Evolutionary conservation across 2,797 vertebrate species (phyloP), one percentile per base, ranked within the genome.

Genomic region (Takifugu ocellatus): DNA sequence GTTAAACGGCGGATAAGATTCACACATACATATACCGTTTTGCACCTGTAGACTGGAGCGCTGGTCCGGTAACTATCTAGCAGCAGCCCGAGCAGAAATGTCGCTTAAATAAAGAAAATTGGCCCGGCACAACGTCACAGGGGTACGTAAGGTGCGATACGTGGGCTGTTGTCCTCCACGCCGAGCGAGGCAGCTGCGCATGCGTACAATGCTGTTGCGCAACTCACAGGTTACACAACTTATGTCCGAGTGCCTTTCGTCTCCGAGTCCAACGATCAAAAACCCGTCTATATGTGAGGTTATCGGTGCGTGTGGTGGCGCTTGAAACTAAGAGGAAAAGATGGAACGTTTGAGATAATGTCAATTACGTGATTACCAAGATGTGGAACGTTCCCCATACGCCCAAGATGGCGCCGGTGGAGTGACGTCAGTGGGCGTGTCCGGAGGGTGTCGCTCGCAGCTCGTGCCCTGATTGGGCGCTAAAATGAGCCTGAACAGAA

Each of bases 61-160:
- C 33, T 12, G 61, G 55, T 64, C 27, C 49, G 15, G 2, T 44
- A 16, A 54, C 27, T 66, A 54, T 9, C 16, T 33, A 1, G 10
- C 36, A 2, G 2, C 0, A 5, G 9, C 0, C 1, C 5, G 50
- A 4, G 39, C 26, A 14, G n/a, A 6, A 64, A 77, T 49, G 57
- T 76, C 48, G 25, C 42, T 84, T 84, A 77, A 74, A 51, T 83
- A 81, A 85, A 17, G 10, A 5, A 4, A 11, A 27, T 2, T 11
- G n/a, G 3, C 12, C 12, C 25, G 53, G 5, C 1, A 82, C 6
- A 6, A 51, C 84, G 82, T 87, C 83, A 86, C 72, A 4, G 1
- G 1, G 14, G 46, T 57, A 58, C 24, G 26, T 81, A 54, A 76
- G 29, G 1, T 10, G 3, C 6, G 1, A 26, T 1, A 1, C 53